A percentile compares a stretch with the other conserved stretches of the same genome.
These are phyloP conservation scores for Melanogrammus aeglefinus DNA, from an alignment of 2,797 vertebrate species.

Conservation along the genomic window DNA sequence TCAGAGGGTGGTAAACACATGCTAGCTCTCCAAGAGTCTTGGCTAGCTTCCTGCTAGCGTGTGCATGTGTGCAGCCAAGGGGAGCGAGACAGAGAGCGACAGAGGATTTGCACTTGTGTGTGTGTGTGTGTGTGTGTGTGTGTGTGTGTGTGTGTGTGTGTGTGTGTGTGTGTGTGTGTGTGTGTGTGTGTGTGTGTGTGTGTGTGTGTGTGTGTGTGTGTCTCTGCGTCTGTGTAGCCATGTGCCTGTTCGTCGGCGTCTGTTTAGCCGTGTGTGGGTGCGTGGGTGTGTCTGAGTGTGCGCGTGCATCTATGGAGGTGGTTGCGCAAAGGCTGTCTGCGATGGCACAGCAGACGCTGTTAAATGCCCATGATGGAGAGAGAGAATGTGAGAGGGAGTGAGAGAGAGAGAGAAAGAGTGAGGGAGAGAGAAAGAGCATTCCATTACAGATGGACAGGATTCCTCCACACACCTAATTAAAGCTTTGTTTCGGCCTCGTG, in stretches of 20 bases:
- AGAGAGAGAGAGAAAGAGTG: background rate
- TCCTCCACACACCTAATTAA: constrained; percentile 50
- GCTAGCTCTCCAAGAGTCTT: constrained; percentile 82
- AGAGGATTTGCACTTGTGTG: constrained; percentile 12
- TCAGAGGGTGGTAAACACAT: constrained; percentile 97
- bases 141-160: constrained; percentile 9
- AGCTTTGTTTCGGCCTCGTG: constrained; percentile 39
- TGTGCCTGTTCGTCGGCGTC: too few relatives aligned
- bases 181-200: constrained; percentile 13
- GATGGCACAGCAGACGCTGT: constrained; percentile 16
- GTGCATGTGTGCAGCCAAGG: constrained; percentile 42
- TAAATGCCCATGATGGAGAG: constrained; percentile 6
- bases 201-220: constrained; percentile 11
- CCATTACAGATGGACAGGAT: constrained; percentile 44
- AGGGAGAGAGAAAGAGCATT: constrained; percentile 20
- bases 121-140: constrained; percentile 10
- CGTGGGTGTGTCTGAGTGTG: constrained; percentile 9
- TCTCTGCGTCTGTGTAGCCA: background rate
- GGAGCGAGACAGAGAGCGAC: constrained; percentile 31
- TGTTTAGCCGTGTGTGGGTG: constrained; percentile 10
- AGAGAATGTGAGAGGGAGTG: constrained; percentile 12
- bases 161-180: constrained; percentile 3
- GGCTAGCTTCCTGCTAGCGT: constrained; percentile 76
- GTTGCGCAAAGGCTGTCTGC: constrained; percentile 8
- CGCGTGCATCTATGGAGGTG: background rate